Percentiles rank a stretch among this genome's conserved stretches.
These are phyloP conservation scores for Noctua comes DNA, from an alignment of 2,888 invertebrate species.

Conservation along the genomic window DNA sequence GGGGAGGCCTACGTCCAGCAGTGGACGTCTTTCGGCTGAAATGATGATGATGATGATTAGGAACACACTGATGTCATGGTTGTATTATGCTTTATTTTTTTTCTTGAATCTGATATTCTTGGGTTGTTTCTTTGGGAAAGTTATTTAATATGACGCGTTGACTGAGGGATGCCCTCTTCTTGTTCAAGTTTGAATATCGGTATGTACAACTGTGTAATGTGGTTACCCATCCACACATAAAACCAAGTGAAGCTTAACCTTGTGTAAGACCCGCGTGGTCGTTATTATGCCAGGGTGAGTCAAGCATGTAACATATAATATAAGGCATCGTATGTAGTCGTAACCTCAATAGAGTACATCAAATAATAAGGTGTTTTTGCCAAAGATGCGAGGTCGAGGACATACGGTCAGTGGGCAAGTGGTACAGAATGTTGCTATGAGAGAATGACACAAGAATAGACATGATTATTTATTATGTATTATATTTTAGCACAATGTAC, in stretches of 20 bases:
- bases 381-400: constrained; percentile 62
- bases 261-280: constrained; percentile 29
- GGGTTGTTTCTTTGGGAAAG: too few species aligned
- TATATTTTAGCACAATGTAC: too few species aligned
- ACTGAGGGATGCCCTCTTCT: background rate
- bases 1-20: too few species aligned
- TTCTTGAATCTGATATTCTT: too few species aligned
- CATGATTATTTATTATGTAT: too few species aligned
- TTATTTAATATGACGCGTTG: too few species aligned
- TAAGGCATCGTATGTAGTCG: background rate
- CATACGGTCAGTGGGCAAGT: constrained; percentile 67
- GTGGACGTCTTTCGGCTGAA: too few species aligned
- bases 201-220: background rate
- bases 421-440: constrained; percentile 55
- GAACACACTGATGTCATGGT: too few species aligned
- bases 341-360: constrained; percentile 45
- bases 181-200: background rate
- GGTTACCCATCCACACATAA: background rate
- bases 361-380: constrained; percentile 67
- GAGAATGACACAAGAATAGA: constrained; percentile 29
- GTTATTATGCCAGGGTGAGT: constrained; percentile 37
- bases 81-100: too few species aligned
- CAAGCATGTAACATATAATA: constrained; percentile 23
- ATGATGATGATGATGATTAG: too few species aligned
- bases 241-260: constrained; percentile 14